These are phyloP conservation scores for Semaprochilodus insignis DNA, from an alignment of 2,797 vertebrate genomes.

Conservation along the genomic window DNA sequence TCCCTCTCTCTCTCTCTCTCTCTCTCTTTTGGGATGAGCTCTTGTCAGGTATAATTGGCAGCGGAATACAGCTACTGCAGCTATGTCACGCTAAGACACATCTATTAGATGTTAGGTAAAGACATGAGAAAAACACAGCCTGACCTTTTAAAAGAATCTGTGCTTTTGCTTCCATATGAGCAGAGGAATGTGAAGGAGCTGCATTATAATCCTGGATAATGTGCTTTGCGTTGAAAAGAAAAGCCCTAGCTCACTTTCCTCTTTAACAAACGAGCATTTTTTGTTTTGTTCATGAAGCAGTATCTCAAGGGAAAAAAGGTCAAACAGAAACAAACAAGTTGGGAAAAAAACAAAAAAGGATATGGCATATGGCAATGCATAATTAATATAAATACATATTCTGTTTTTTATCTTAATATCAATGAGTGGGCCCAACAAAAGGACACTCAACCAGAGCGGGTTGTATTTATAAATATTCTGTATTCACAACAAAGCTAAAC, in stretches of 20 bases:
- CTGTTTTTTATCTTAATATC: slow-evolving; percentile 74
- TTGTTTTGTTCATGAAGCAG: background rate
- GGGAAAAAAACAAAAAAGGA: slow-evolving; percentile 41
- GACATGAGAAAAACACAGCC: slow-evolving; percentile 33
- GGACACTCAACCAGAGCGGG: slow-evolving; percentile 52
- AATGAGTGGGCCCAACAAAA: slow-evolving; percentile 54
- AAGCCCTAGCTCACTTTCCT: background rate
- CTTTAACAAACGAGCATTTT: slow-evolving; percentile 17
- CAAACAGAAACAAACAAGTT: background rate
- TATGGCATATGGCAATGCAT: slow-evolving; percentile 76
- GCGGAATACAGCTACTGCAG: slow-evolving; percentile 34
- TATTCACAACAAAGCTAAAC: background rate
- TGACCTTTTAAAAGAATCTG: slow-evolving; percentile 47
- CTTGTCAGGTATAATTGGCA: slow-evolving; percentile 39
- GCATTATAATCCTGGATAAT: slow-evolving; percentile 22
- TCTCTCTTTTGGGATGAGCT: background rate
- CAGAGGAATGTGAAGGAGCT: slow-evolving; percentile 9
- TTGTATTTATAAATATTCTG: slow-evolving; percentile 16
- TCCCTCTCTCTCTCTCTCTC: slow-evolving; percentile 15
- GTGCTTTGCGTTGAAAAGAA: slow-evolving; percentile 15
- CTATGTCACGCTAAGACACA: slow-evolving; percentile 18
- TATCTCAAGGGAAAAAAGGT: slow-evolving; percentile 16
- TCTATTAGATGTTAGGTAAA: slow-evolving; percentile 47
- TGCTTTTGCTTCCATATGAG: slow-evolving; percentile 20
- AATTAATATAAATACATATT: slow-evolving; percentile 76